phyloP scores from a whole-genome alignment of 2,888 invertebrate species.

The Drosophila neotestacea region DNA sequence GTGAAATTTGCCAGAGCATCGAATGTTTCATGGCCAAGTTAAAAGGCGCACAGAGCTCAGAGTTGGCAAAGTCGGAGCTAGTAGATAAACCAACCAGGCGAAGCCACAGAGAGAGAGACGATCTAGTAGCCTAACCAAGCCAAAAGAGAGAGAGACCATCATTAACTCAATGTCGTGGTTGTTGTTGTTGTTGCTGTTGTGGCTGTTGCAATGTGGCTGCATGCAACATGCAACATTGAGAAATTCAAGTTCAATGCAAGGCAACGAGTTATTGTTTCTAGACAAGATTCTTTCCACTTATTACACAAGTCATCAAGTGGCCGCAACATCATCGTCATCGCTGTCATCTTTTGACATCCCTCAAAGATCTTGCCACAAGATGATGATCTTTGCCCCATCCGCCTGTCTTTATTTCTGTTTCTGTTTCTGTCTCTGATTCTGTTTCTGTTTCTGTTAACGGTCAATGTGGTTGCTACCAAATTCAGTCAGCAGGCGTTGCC shows the following conservation, averaged over 20 bases:
- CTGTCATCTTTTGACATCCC: slow-evolving; percentile 61
- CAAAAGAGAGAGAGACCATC: slow-evolving; percentile 55
- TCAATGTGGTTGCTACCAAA: slow-evolving; percentile 39
- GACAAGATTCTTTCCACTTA: slow-evolving; percentile 81
- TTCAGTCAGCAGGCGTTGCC: slow-evolving; percentile 65
- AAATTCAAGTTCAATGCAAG: slow-evolving; percentile 75
- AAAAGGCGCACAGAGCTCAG: slow-evolving; percentile 71
- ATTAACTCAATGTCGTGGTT: slow-evolving; percentile 64
- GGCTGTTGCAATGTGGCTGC: slow-evolving; percentile 39
- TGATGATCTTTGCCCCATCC: slow-evolving; percentile 43
- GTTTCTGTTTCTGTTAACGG: slow-evolving; percentile 53
- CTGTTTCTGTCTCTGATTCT: neutral
- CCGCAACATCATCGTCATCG: slow-evolving; percentile 68
- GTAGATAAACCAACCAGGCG: slow-evolving; percentile 18
- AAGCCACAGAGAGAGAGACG: slow-evolving; percentile 14
- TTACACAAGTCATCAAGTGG: slow-evolving; percentile 75
- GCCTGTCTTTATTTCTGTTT: slow-evolving; percentile 6
- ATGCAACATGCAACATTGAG: slow-evolving; percentile 69
- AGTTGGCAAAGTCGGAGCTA: slow-evolving; percentile 31
- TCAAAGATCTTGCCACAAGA: slow-evolving; percentile 31
- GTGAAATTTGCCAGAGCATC: slow-evolving; percentile 71
- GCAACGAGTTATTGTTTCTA: slow-evolving; percentile 77
- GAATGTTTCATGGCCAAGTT: slow-evolving; percentile 81
- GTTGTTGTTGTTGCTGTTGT: slow-evolving; percentile 32
- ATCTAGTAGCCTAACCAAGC: slow-evolving; percentile 39